Percentiles rank a stretch among this genome's conserved stretches.
These are phyloP conservation scores for Ianthella basta DNA, from an alignment of 37 sponge, comb jelly and placozoan species.

Conservation along the genomic window DNA sequence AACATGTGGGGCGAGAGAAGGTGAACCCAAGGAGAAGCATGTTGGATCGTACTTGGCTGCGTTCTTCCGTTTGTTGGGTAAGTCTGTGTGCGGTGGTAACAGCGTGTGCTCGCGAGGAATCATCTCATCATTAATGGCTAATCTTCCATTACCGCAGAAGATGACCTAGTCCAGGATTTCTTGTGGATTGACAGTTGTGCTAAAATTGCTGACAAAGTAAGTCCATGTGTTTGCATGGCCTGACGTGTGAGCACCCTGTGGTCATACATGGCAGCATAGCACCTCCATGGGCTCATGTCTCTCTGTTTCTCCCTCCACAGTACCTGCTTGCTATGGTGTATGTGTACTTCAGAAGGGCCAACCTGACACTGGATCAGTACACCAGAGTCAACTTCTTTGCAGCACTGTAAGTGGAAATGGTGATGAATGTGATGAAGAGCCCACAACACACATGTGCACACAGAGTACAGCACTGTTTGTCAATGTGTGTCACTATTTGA, in stretches of 20 bases:
- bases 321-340: constrained; percentile 89
- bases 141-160: constrained; percentile 38
- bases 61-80: no score
- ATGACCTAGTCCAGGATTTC: constrained; percentile 75
- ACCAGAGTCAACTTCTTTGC: constrained; percentile 71
- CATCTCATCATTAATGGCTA: background rate
- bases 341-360: constrained; percentile 83
- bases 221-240: background rate
- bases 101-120: background rate
- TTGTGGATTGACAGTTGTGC: constrained; percentile 81
- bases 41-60: no score
- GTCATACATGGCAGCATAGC: no score
- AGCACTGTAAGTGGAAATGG: constrained; percentile 58
- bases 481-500: no score
- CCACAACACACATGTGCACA: no score
- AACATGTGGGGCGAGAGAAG: no score
- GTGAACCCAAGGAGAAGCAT: no score
- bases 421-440: no score
- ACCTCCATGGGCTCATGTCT: no score
- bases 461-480: no score
- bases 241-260: no score
- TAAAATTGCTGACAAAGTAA: constrained; percentile 80
- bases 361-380: constrained; percentile 60
- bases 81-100: no score
- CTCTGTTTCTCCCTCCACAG: constrained; percentile 40